Evolutionary conservation across 2,113 vertebrate species (phyloP).

Genomic region (Passer domesticus): DNA sequence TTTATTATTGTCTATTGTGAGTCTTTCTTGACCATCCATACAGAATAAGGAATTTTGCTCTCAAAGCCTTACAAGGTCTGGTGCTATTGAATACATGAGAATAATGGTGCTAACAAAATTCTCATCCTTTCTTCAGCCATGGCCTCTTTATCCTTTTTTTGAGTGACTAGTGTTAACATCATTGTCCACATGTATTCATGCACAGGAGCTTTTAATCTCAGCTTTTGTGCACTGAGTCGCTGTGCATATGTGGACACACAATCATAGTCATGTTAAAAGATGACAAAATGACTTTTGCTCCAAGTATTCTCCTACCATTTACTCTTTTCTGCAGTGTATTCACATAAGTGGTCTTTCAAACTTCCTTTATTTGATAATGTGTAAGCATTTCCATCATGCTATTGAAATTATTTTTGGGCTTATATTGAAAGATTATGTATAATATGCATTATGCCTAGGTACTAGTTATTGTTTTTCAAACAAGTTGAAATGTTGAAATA

Average conservation of each 20-base stretch:
- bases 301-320: not conserved
- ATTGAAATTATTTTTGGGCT: not conserved
- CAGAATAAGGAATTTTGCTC: not conserved
- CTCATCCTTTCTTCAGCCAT: not conserved
- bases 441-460: too few species aligned
- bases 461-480: not conserved
- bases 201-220: conserved; percentile 2
- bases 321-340: not conserved
- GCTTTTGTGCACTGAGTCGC: not conserved
- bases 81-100: not conserved
- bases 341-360: not conserved
- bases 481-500: not conserved
- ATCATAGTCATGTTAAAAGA: not conserved
- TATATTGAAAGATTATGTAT: not conserved
- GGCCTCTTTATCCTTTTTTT: not conserved
- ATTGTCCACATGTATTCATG: not conserved
- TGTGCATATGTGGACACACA: not conserved
- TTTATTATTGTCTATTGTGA: not conserved
- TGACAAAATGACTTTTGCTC: not conserved
- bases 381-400: not conserved
- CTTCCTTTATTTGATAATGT: not conserved
- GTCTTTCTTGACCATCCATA: not conserved
- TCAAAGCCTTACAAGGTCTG: not conserved
- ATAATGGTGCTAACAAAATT: not conserved
- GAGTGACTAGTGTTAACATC: not conserved